A percentile compares a stretch with the other conserved stretches of the same genome.
These are phyloP conservation scores for Timandra comae DNA, from an alignment of 2,888 invertebrate genomes.

Conservation along the genomic window DNA sequence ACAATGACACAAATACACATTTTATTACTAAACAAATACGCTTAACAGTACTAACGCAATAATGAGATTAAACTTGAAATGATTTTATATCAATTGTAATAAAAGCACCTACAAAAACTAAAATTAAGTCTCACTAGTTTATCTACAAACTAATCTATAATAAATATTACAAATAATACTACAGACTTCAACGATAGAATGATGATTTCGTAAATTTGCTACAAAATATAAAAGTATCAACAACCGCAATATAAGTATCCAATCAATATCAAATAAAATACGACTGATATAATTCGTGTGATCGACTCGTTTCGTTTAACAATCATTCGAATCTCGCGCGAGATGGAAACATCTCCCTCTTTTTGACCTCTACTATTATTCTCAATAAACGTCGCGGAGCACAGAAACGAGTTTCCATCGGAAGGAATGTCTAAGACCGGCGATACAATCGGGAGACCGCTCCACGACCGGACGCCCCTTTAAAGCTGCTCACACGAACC, in stretches of 20 bases:
- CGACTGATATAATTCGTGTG: constrained; percentile 24
- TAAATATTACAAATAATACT: constrained; percentile 57
- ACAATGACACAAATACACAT: constrained; percentile 47
- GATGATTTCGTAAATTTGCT: constrained; percentile 16
- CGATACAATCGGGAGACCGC: constrained; percentile 12
- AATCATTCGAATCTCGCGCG: constrained; percentile 13
- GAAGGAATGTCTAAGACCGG: constrained; percentile 23
- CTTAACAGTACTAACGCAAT: constrained; percentile 35
- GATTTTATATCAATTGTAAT: constrained; percentile 27
- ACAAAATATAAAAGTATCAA: constrained; percentile 14
- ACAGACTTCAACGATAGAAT: constrained; percentile 46
- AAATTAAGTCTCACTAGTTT: constrained; percentile 57
- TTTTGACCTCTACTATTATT: constrained; percentile 11
- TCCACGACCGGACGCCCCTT: constrained; percentile 12
- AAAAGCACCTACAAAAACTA: constrained; percentile 51
- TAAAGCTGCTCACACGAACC: constrained; percentile 20
- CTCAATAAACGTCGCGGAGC: constrained; percentile 9
- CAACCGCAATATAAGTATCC: constrained; percentile 26
- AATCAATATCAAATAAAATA: constrained; percentile 16
- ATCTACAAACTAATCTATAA: constrained; percentile 34
- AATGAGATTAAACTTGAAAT: constrained; percentile 39
- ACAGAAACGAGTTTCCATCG: constrained; percentile 14
- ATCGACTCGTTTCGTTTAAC: constrained; percentile 21
- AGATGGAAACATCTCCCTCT: constrained; percentile 4
- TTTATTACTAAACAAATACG: constrained; percentile 37